These are phyloP conservation scores for Eueides isabella DNA, from an alignment of 1,140 invertebrate species.

Conservation along the genomic window DNA sequence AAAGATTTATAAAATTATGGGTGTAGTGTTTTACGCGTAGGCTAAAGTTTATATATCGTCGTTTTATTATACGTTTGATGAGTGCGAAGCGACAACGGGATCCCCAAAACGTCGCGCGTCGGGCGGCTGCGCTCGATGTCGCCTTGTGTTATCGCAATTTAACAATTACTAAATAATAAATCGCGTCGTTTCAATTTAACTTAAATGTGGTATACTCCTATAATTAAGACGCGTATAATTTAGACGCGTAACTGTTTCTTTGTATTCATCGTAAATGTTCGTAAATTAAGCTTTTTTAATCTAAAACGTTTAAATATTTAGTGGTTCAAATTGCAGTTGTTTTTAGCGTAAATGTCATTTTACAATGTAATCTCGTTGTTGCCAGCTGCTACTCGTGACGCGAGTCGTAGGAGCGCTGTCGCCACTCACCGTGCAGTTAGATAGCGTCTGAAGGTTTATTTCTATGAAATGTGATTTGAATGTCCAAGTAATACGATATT, in stretches of 20 bases:
- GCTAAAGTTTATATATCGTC: slow-evolving; percentile 44
- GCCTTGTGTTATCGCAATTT: background rate
- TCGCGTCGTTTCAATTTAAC: background rate
- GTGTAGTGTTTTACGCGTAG: slow-evolving; percentile 65
- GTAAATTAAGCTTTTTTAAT: slow-evolving; percentile 7
- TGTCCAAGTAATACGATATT: slow-evolving; percentile 74
- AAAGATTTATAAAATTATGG: slow-evolving; percentile 72
- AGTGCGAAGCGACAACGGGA: slow-evolving; percentile 28
- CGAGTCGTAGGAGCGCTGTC: background rate
- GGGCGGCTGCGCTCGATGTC: background rate
- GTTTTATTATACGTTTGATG: slow-evolving; percentile 37
- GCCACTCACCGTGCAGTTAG: slow-evolving; percentile 42
- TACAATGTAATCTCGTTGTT: slow-evolving; percentile 23
- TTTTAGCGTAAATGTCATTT: slow-evolving; percentile 15
- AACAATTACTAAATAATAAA: background rate
- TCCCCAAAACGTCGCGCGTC: background rate
- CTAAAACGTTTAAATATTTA: slow-evolving; percentile 15
- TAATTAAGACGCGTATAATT: background rate
- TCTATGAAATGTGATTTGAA: slow-evolving; percentile 62
- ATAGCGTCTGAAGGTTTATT: slow-evolving; percentile 52
- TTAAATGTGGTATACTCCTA: background rate
- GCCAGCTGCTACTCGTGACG: slow-evolving; percentile 46
- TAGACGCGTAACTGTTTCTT: background rate
- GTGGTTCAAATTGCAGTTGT: slow-evolving; percentile 14
- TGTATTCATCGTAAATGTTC: slow-evolving; percentile 2